Conservation (phyloP, 2,113 vertebrate genomes). For the Sylvia atricapilla region DNA sequence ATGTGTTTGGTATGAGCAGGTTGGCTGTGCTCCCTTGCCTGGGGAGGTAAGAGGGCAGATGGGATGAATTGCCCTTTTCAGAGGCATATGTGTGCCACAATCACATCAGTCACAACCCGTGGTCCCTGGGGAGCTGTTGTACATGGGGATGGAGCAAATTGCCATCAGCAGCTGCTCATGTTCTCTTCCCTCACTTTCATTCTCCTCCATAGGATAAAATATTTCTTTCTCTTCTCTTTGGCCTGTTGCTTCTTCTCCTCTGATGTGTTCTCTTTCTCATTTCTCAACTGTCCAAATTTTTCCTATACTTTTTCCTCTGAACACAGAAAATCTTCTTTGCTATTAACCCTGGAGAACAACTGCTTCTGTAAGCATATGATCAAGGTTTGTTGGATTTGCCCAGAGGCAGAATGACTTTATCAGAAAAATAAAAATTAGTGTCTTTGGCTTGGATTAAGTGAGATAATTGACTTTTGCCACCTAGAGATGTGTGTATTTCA, state of each 20-base stretch:
- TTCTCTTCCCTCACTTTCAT: neutral
- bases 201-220: neutral
- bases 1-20: neutral
- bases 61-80: neutral
- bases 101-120: neutral
- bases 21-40: neutral
- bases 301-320: neutral
- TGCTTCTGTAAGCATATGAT: neutral
- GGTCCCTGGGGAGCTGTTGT: neutral
- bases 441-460: neutral
- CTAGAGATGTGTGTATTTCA: neutral
- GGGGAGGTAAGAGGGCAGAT: neutral
- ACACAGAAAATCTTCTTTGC: neutral
- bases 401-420: neutral
- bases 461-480: neutral
- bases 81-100: neutral
- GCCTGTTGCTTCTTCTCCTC: neutral
- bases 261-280: neutral
- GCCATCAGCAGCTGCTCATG: accelerated
- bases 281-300: neutral
- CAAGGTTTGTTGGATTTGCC: neutral
- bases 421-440: neutral
- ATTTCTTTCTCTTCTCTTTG: neutral
- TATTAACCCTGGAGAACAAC: neutral
- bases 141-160: neutral